phyloP scores from a whole-genome alignment of 2,888 invertebrate species.

The Cataglyphis cursor region DNA sequence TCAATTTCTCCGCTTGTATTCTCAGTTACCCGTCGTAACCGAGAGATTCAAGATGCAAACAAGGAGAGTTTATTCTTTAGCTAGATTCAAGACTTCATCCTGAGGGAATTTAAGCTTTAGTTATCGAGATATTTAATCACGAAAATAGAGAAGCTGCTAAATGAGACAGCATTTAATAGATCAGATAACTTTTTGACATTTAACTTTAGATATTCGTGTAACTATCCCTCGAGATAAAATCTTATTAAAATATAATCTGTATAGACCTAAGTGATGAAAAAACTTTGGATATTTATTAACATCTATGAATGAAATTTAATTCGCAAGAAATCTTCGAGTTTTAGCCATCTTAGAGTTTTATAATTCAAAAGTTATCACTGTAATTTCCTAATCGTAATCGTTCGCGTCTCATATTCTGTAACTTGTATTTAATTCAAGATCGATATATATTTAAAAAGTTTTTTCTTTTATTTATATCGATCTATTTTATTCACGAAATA shows the following conservation, averaged over 20 bases:
- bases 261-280: neutral
- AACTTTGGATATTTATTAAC: neutral
- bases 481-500: neutral
- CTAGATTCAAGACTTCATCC: constrained; percentile 17
- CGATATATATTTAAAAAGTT: neutral
- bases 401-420: neutral
- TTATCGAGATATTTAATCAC: neutral
- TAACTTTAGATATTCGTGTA: constrained; percentile 9
- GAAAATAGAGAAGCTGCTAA: constrained; percentile 14
- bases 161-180: constrained; percentile 13
- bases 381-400: neutral
- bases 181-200: constrained; percentile 3
- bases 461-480: neutral
- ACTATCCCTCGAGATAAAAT: neutral
- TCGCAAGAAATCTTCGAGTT: neutral
- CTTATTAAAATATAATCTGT: neutral
- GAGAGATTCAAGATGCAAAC: constrained; percentile 16
- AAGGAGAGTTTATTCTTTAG: constrained; percentile 28
- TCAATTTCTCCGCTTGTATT: constrained; percentile 10
- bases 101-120: constrained; percentile 9
- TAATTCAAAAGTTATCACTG: neutral
- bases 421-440: neutral
- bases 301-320: neutral
- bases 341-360: no score
- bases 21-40: neutral